These are phyloP conservation scores for Ciconia maguari DNA, from an alignment of 2,113 vertebrate genomes.

Conservation along the genomic window DNA sequence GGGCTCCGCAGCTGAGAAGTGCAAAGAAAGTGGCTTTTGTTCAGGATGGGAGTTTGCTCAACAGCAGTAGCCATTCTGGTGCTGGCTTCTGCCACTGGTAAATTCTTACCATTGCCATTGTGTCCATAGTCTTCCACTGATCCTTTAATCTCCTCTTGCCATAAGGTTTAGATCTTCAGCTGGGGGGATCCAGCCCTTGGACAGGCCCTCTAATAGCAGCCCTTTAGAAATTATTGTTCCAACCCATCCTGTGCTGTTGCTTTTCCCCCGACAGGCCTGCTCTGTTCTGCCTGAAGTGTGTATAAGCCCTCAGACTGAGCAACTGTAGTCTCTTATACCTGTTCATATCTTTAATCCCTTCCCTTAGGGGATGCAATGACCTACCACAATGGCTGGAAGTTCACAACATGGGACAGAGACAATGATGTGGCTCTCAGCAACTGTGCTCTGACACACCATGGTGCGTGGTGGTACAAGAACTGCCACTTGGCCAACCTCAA, in stretches of 20 bases:
- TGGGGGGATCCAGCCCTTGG: not conserved
- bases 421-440: slow-evolving; percentile 87
- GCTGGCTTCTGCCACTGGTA: not conserved
- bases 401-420: slow-evolving; percentile 85
- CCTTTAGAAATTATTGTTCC: not conserved
- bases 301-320: not conserved
- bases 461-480: slow-evolving; percentile 90
- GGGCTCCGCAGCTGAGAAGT: not conserved
- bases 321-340: not conserved
- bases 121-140: not conserved
- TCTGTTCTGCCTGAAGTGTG: not conserved
- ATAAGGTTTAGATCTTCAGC: not conserved
- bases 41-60: not conserved
- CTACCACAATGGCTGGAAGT: slow-evolving; percentile 85
- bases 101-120: not conserved
- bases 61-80: not conserved
- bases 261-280: not conserved
- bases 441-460: slow-evolving; percentile 84
- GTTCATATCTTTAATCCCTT: not conserved
- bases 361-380: slow-evolving; percentile 84
- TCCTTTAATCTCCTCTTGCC: not conserved
- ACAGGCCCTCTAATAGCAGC: not conserved
- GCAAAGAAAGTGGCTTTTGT: not conserved
- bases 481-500: slow-evolving; percentile 90
- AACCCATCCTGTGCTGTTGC: not conserved